Percentiles rank a stretch among this genome's conserved stretches.
phyloP scores from a whole-genome alignment of 2,797 vertebrate genomes.

The Molossus molossus region DNA sequence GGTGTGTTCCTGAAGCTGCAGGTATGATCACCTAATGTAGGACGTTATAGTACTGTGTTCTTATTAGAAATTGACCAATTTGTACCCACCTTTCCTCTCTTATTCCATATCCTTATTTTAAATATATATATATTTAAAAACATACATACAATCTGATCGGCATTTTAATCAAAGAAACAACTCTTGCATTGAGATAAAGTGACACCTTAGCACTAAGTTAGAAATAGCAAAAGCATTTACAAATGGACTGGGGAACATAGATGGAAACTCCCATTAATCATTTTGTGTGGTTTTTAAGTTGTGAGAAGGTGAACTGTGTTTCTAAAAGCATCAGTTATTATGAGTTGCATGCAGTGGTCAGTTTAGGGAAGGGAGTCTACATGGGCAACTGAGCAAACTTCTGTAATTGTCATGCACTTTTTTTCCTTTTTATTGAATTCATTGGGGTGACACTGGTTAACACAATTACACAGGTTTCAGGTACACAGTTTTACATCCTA shows the following conservation, averaged over 20 bases:
- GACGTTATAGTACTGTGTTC: background rate
- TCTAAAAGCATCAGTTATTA: background rate
- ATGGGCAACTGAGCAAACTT: background rate
- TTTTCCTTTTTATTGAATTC: too few relatives aligned
- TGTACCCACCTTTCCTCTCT: background rate
- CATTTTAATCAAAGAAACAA: constrained; percentile 32
- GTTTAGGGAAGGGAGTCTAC: background rate
- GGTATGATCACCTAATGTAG: background rate
- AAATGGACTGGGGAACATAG: background rate
- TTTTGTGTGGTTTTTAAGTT: constrained; percentile 31
- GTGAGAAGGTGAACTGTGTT: constrained; percentile 18
- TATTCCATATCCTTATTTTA: background rate
- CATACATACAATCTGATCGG: too few relatives aligned
- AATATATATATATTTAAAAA: too few relatives aligned
- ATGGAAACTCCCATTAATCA: background rate
- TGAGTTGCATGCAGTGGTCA: background rate
- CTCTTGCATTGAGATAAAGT: background rate
- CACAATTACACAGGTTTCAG: too few relatives aligned
- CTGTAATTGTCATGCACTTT: background rate
- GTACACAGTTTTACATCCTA: too few relatives aligned
- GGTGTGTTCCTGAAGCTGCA: background rate
- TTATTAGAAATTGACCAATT: background rate
- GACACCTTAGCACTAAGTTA: background rate
- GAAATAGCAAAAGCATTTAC: background rate
- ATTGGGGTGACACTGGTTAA: too few relatives aligned